Evolutionary conservation across 2,888 invertebrate species (phyloP), one percentile per base, ranked within the genome.

Genomic region (Nomada flava): DNA sequence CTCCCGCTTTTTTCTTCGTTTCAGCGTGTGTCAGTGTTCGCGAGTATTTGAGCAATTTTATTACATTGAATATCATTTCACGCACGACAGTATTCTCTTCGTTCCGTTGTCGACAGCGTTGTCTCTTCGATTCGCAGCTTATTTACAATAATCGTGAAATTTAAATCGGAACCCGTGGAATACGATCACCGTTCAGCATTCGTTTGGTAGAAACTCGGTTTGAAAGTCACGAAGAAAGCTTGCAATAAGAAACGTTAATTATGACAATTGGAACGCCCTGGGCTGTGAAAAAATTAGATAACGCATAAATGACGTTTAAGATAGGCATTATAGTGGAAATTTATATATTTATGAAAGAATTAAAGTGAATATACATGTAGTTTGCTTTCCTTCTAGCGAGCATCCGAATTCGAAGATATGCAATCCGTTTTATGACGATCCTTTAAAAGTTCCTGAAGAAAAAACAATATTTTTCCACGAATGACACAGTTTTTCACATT

Each of bases 1-100:
- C 15, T 55, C 5, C 44, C 18, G 20, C 57, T 57, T 23, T 44
- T 73, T 53, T 36, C 52, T 29, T 42, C n/a, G 20, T n/a, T n/a
- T 44, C 23, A 1, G 10, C 11, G 52, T 57, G 26, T 42, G 42
- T 47, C 50, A 15, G 15, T 18, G 20, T 57, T 67, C 23, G 42
- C 63, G 44, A 55, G 42, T 64, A 64, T 73, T 64, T 68, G 52
- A 52, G 53, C 57, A 74, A 64, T 79, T 74, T 76, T 57, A 85
- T 85, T 79, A 71, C 67, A 62, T 63, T 18, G 62, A 71, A 82
- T 79, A 71, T 73, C 69, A 42, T 73, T 74, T 68, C 79, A 74
- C 68, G 68, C 36, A 53, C 42, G 53, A 52, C 9, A 15, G 53
- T 63, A 44, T 55, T 53, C 63, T 13, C 26, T 63, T 63, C 10